Evolutionary conservation across 2,113 vertebrate species (phyloP).

Genomic region (Climacteris rufus): DNA sequence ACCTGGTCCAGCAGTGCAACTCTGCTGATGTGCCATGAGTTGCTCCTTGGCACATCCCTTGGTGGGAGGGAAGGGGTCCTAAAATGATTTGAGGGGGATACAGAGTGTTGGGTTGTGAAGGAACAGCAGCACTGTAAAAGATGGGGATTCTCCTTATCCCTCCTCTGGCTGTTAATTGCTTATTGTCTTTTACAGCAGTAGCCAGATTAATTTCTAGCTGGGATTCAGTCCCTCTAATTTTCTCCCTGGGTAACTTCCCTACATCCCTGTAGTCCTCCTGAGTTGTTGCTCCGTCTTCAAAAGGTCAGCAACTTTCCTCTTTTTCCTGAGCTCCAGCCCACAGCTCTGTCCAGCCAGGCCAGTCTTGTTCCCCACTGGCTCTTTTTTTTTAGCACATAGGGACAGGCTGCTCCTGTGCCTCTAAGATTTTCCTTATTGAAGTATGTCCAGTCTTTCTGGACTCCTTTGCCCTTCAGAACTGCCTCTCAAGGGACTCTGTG

Average conservation of each 20-base stretch:
- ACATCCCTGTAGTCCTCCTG: neutral
- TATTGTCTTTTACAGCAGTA: neutral
- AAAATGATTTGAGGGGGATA: neutral
- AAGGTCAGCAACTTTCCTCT: neutral
- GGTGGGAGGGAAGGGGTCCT: neutral
- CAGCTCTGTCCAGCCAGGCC: neutral
- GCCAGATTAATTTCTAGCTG: neutral
- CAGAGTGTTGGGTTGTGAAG: neutral
- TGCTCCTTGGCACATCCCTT: accelerated
- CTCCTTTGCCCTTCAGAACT: neutral
- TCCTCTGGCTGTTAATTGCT: neutral
- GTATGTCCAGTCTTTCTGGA: neutral
- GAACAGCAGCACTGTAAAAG: neutral
- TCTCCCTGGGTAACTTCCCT: neutral
- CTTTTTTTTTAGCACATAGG: neutral
- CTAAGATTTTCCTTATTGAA: neutral
- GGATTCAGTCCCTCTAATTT: neutral
- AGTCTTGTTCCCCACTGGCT: neutral
- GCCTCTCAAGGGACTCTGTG: neutral
- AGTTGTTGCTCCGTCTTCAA: neutral
- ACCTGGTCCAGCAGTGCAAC: neutral
- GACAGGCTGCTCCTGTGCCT: no score
- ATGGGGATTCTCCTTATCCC: neutral
- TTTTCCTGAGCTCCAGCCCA: neutral
- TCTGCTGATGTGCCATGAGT: neutral